Conservation (phyloP, 2,797 vertebrate species). For the Adrianichthys oophorus region DNA sequence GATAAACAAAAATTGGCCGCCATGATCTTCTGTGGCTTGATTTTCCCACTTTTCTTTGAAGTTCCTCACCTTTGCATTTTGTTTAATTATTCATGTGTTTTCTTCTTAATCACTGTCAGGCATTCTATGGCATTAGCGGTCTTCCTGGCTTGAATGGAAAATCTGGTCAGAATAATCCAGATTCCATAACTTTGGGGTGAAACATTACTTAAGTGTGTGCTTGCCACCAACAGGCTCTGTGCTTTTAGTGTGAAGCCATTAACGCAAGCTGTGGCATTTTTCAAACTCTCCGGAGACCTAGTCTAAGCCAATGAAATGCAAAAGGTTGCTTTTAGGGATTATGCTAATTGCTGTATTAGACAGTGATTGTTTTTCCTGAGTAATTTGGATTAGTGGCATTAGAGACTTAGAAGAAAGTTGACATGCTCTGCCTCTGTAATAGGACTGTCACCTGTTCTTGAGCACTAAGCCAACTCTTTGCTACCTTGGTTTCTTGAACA, state of each 20-base stretch:
- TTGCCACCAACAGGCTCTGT: constrained; percentile 20
- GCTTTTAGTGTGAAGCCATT: constrained; percentile 40
- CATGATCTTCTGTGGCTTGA: constrained; percentile 71
- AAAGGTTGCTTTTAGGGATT: constrained; percentile 70
- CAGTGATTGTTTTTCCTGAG: constrained; percentile 67
- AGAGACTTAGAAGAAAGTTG: constrained; percentile 52
- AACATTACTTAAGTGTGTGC: constrained; percentile 20
- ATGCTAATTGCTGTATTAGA: constrained; percentile 72
- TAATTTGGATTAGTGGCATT: constrained; percentile 67
- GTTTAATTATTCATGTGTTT: constrained; percentile 79
- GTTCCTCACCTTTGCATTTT: constrained; percentile 75
- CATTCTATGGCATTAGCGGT: constrained; percentile 38
- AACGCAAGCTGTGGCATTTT: constrained; percentile 56
- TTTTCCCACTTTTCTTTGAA: constrained; percentile 78
- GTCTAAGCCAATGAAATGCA: constrained; percentile 63
- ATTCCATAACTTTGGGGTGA: constrained; percentile 21
- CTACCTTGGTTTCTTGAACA: not conserved
- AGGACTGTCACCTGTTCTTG: constrained; percentile 37
- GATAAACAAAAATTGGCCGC: constrained; percentile 72
- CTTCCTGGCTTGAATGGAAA: constrained; percentile 2
- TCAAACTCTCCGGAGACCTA: constrained; percentile 56
- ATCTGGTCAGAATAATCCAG: constrained; percentile 12
- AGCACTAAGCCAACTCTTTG: constrained; percentile 15
- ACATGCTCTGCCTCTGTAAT: constrained; percentile 49
- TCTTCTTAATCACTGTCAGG: constrained; percentile 72